Evolutionary conservation across 2,888 invertebrate genomes (phyloP), one percentile per base, ranked within the genome.

Genomic region (Odontomyia ornata): DNA sequence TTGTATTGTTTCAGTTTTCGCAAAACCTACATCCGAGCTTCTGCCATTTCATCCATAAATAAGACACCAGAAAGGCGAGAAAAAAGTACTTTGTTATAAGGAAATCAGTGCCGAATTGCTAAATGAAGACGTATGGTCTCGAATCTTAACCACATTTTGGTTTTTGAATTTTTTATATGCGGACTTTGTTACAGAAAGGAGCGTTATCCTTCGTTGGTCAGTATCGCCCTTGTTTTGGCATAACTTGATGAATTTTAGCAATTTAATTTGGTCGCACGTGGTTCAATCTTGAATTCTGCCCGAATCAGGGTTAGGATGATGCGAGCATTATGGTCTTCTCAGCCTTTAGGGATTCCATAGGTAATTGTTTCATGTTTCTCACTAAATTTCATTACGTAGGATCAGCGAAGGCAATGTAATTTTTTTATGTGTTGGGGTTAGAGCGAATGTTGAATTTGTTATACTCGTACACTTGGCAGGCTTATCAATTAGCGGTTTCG

Each of bases 51-150:
- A 78, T 78, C 73, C 73, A 78, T 78, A 76, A 76, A 78, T 78
- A 73, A 78, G 73, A 30, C 72, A 72, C 72, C 27, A 47, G 73
- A 64, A 28, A 57, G 23, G 47, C 64, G 27, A 69, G 65, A 64
- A 71, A 60, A 77, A 78, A 78, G 36, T 77, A 78, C 77, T 78
- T 78, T 78, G 77, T 78, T 78, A 78, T 77, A 78, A 78, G 76
- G 77, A 77, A 78, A 78, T 78, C 78, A 78, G 78, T 78, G 78
- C 78, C 77, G 78, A 78, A 78, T 78, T 78, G 78, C 75, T 78
- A 78, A 69, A 78, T 78, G 78, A 78, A 78, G 78, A 78, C 78
- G 78, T 78, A 78, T 78, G 77, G 77, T 67, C 77, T 69, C 78
- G 78, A 75, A 78, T 77, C 78, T 78, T 78, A 78, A 78, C 78